Evolutionary conservation across 2,113 vertebrate species (phyloP), one percentile per base, ranked within the genome.

Genomic region (Sitta europaea): DNA sequence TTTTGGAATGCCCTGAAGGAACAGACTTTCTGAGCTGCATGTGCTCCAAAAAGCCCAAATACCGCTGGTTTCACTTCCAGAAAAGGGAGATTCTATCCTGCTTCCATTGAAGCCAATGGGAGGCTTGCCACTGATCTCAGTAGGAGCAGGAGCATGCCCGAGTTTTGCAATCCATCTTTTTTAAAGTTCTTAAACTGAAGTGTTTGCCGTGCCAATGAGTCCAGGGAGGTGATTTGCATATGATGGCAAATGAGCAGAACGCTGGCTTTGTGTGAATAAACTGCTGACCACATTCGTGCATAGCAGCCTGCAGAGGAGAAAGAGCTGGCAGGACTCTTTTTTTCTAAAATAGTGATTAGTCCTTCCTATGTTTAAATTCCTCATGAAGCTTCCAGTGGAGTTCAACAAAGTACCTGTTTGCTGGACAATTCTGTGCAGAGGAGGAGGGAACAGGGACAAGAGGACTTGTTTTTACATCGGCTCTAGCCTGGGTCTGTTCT

Each of bases 331-430:
- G 76, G 51, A 40, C 15, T 76, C 54, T 27, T 86, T 63, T 62
- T 42, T 27, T 17, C 48, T 81, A 40, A 77, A 73, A 82, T 57
- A 85, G 62, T 31, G 10, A 27, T 82, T 76, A 71, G 66, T 75
- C 25, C 15, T 87, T 78, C 40, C 55, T 48, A 51, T 63, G 80
- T 92, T 95, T 88, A 84, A 59, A 84, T 77, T 95, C 93, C 82
- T 96, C 59, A 36, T 14, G 68, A 83, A 65, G 85, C 75, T 88
- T 95, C 92, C 94, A 94, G 16, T 4, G 0, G 67, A 57, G 91
- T 48, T 38, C 58, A 90, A 83, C 85, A 94, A 89, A 95, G 88
- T 90, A 96, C 90, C 94, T 92, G 90, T 86, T 81, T 84, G 65
- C 88, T 59, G 63, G 75, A 90, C 63, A 80, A 74, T 63, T 87